Evolutionary conservation across 2,888 invertebrate genomes (phyloP).

Genomic region (Ornithoptera alexandrae): DNA sequence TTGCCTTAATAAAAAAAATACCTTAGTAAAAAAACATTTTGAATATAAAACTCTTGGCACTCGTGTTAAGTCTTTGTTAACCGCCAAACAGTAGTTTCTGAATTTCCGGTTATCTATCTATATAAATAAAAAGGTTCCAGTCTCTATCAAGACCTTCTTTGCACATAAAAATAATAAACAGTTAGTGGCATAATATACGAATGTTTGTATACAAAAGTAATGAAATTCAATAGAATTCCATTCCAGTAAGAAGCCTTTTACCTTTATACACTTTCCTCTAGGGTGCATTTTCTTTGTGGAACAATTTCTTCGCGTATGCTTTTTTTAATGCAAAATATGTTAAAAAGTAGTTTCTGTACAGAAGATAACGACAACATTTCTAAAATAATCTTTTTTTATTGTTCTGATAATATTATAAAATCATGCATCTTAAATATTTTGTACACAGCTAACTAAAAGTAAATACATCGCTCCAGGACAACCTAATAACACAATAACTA

Average conservation of each 20-base stretch:
- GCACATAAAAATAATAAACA: constrained; percentile 1
- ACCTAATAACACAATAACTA: too few relatives aligned
- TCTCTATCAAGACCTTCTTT: background rate
- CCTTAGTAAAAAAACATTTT: too few relatives aligned
- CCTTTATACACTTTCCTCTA: constrained; percentile 10
- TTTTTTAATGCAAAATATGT: background rate
- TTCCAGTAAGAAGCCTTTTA: constrained; percentile 19
- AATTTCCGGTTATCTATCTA: too few relatives aligned
- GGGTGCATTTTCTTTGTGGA: constrained; percentile 7
- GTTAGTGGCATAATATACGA: background rate
- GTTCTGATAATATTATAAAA: background rate
- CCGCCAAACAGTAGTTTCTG: too few relatives aligned
- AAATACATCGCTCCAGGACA: too few relatives aligned
- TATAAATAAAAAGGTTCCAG: too few relatives aligned
- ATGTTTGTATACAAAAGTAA: constrained; percentile 7
- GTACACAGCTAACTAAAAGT: too few relatives aligned
- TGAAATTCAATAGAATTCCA: constrained; percentile 14
- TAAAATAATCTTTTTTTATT: background rate
- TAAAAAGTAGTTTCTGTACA: background rate
- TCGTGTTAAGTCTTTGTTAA: too few relatives aligned
- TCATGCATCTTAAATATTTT: too few relatives aligned
- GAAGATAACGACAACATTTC: background rate
- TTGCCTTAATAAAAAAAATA: too few relatives aligned
- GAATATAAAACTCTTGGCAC: too few relatives aligned
- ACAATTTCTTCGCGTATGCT: constrained; percentile 1